Conservation (phyloP, 2,888 invertebrate species). For the Chaitophorus viminalis region DNA sequence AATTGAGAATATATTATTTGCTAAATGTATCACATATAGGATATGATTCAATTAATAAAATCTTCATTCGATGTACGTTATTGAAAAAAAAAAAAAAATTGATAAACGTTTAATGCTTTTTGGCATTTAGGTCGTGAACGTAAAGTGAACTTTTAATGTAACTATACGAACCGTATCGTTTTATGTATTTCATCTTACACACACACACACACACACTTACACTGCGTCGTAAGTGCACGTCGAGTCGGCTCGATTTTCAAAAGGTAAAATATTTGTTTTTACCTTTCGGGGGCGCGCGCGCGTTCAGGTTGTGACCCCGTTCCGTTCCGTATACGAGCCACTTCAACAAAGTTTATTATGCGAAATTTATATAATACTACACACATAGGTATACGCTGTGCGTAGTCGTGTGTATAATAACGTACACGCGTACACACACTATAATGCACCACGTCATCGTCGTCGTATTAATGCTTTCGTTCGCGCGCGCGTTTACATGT, state of each 20-base stretch:
- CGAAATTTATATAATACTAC: background rate
- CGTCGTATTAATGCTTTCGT: constrained; percentile 15
- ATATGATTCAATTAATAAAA: no score
- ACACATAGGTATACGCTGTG: no score
- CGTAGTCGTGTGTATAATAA: background rate
- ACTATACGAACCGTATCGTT: background rate
- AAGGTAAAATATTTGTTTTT: background rate
- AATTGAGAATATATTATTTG: no score
- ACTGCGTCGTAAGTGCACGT: background rate
- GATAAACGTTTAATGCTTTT: background rate
- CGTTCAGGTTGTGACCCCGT: background rate
- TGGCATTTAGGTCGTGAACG: background rate
- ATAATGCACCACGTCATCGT: background rate
- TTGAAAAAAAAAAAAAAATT: background rate
- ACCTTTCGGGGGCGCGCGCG: background rate
- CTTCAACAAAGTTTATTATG: constrained; percentile 17
- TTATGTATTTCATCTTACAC: background rate
- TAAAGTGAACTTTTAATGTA: background rate
- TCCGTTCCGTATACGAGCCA: background rate
- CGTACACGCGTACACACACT: no score
- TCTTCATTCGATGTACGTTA: background rate
- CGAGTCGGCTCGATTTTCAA: background rate
- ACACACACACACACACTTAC: background rate
- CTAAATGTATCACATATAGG: no score
- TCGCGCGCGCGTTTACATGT: constrained; percentile 47